Percentiles rank a stretch among this genome's conserved stretches.
phyloP scores from a whole-genome alignment of 1,140 invertebrate genomes.

The Aphelinus atriplicis region DNA sequence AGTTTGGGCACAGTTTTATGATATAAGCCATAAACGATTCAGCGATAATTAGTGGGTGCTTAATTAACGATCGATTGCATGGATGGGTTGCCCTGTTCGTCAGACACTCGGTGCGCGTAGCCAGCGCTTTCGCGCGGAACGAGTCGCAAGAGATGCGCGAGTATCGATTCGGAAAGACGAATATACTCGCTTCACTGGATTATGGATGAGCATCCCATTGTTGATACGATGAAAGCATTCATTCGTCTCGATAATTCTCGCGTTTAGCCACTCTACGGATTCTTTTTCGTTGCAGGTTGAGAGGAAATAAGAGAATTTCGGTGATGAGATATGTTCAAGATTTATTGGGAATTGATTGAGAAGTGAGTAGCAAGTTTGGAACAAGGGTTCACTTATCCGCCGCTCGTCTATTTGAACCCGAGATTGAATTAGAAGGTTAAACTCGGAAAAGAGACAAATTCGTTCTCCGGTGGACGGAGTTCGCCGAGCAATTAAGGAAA shows the following conservation, averaged over 20 bases:
- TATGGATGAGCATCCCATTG: conserved; percentile 3
- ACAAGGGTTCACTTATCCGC: no score
- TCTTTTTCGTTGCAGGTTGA: no score
- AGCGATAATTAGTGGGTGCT: conserved; percentile 28
- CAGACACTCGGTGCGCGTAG: not conserved
- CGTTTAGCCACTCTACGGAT: no score
- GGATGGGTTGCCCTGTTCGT: not conserved
- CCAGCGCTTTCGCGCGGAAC: conserved; percentile 5
- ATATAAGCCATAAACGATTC: conserved; percentile 1
- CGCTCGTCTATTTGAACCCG: no score
- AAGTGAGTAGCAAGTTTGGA: no score
- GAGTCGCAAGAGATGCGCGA: not conserved
- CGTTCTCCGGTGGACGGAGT: not conserved
- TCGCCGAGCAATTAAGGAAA: conserved; percentile 14
- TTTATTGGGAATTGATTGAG: no score
- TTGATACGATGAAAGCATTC: not conserved
- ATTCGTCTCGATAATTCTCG: no score
- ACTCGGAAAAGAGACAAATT: not conserved
- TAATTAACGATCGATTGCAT: conserved; percentile 27
- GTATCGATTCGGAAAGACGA: conserved; percentile 11
- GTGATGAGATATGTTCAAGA: no score
- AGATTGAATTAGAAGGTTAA: not conserved
- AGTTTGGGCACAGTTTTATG: not conserved
- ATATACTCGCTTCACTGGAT: conserved; percentile 11
- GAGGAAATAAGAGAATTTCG: no score